Percentiles rank a stretch among this genome's conserved stretches.
phyloP scores from a whole-genome alignment of 1,140 invertebrate species.

The Temnothorax curvispinosus region DNA sequence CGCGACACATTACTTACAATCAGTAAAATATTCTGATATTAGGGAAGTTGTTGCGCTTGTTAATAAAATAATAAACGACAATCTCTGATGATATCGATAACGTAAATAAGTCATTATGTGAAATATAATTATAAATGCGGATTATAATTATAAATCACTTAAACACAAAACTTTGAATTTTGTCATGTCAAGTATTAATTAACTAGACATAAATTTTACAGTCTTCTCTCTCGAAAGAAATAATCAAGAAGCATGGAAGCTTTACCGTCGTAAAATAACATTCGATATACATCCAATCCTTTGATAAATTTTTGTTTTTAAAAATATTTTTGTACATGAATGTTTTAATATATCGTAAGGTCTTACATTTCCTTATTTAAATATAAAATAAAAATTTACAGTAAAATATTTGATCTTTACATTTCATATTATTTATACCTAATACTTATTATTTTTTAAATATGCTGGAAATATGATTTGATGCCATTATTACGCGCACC shows the following conservation, averaged over 20 bases:
- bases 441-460: neutral
- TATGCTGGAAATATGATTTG: neutral
- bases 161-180: neutral
- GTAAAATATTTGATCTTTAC: neutral
- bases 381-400: neutral
- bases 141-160: neutral
- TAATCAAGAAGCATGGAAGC: neutral
- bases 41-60: neutral
- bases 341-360: neutral
- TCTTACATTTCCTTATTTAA: neutral
- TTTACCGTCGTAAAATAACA: neutral
- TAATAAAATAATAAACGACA: conserved; percentile 24
- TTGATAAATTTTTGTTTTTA: neutral
- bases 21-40: conserved; percentile 11
- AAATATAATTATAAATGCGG: neutral
- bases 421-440: neutral
- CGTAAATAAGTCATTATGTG: neutral
- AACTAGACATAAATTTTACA: neutral
- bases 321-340: neutral
- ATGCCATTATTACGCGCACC: too few relatives aligned
- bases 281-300: neutral
- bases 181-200: neutral
- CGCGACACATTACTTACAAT: neutral
- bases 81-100: neutral
- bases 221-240: neutral